Base-by-base conservation (phyloP, 2,113 vertebrate genomes). In the Eubucco bourcierii region DNA sequence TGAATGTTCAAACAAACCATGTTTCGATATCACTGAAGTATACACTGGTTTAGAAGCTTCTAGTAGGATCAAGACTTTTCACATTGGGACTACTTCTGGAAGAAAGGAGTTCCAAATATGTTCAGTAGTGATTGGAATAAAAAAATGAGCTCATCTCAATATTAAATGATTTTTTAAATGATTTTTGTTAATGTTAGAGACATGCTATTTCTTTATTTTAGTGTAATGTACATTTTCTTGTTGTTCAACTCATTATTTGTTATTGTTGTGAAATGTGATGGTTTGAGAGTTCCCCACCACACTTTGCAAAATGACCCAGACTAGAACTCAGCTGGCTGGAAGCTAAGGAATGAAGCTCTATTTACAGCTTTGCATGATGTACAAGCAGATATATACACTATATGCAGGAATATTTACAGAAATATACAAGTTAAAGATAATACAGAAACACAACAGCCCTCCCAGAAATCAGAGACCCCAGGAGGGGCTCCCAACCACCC, bases 21-120 rank as follows among this genome's bases (percentile, higher is more conserved):
- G 34, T 3, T 1, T 55, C 4, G 7, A 29, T 59, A 41, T 60
- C 6, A 73, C 3, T 44, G 21, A 83, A 41, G 6, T 12, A 17
- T 13, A 18, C 1, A 13, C 37, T 60, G 12, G 7, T 63, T 87
- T 59, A 58, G 19, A 12, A 64, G 3, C 4, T 65, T 72, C 61
- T 47, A 72, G 4, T 2, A 83, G 50, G 63, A 33, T 1, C 0
- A 16, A 72, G 34, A 60, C 9, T 12, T 0, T 7, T 50, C 0
- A 0, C 1, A 83, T 72, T 59, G 31, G 7, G 11, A 37, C 10
- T 44, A 12, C 7, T 75, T 64, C 13, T 58, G 25, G 16, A 64
- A 37, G 60, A 90, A 87, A 56, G 3, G 1, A 41, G 5, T 65
- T 87, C 21, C 9, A 67, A 75, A 79, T 56, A 33, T 4, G 80